phyloP scores from a whole-genome alignment of 2,797 vertebrate genomes.

The Mus caroli region DNA sequence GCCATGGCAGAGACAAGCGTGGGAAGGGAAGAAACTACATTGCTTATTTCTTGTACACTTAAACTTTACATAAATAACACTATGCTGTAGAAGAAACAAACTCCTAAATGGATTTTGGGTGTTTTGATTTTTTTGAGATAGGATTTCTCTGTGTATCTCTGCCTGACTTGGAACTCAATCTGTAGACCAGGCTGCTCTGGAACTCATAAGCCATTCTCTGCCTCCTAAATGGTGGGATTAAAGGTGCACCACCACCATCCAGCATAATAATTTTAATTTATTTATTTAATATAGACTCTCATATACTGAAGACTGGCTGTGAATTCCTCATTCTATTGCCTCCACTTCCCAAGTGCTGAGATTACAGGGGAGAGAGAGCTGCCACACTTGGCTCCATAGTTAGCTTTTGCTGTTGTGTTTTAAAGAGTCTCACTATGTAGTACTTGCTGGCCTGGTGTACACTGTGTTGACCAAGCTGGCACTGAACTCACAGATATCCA shows the following conservation, averaged over 20 bases:
- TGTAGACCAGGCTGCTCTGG: background rate
- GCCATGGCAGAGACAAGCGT: background rate
- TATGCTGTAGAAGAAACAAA: background rate
- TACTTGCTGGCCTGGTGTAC: background rate
- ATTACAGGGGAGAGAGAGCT: background rate
- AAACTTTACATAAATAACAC: constrained; percentile 44
- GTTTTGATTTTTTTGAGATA: background rate
- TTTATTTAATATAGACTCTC: background rate
- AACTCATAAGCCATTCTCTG: background rate
- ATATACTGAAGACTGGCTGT: background rate
- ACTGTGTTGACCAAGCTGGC: background rate
- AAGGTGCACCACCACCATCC: background rate
- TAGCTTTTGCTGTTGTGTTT: background rate
- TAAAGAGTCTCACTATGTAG: background rate
- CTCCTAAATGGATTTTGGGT: background rate
- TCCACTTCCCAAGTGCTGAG: background rate
- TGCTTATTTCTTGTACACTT: constrained; percentile 51
- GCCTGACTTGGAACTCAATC: background rate
- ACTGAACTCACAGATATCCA: background rate
- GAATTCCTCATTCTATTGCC: background rate
- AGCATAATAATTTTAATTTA: background rate
- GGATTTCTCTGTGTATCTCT: background rate
- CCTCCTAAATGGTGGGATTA: background rate
- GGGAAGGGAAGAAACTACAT: background rate
- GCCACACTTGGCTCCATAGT: background rate